Evolutionary conservation across 2,797 vertebrate species (phyloP).

Genomic region (Poecilia picta): DNA sequence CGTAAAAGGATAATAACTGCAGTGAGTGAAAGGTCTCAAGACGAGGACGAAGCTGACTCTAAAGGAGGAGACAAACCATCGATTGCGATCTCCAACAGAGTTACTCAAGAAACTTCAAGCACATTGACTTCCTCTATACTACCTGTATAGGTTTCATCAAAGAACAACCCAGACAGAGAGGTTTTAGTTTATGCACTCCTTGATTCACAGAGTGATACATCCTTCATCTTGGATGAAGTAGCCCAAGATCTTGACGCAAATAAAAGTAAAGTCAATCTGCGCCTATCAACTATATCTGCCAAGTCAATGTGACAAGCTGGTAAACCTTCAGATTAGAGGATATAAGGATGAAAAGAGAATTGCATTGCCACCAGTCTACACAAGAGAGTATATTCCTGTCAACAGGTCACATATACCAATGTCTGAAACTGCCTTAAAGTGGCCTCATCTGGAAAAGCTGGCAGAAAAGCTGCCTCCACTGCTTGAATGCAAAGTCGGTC

Average conservation of each 20-base stretch:
- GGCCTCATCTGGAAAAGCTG: too few relatives aligned
- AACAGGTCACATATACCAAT: too few relatives aligned
- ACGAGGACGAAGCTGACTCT: neutral
- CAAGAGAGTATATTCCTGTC: too few relatives aligned
- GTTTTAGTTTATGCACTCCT: conserved; percentile 10
- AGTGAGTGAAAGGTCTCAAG: neutral
- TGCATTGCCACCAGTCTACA: too few relatives aligned
- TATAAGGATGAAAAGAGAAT: too few relatives aligned
- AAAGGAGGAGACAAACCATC: neutral
- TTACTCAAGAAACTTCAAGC: neutral
- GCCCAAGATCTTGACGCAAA: neutral
- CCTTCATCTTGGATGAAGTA: neutral
- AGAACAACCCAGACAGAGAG: neutral
- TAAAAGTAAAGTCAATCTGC: neutral
- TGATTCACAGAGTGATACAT: neutral
- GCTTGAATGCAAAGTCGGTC: too few relatives aligned
- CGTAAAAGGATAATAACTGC: neutral
- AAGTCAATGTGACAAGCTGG: neutral
- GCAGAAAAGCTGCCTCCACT: too few relatives aligned
- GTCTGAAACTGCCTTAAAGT: too few relatives aligned
- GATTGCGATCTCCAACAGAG: conserved; percentile 14
- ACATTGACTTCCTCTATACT: neutral
- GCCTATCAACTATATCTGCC: neutral
- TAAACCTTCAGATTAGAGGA: neutral
- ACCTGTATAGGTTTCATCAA: conserved; percentile 12